phyloP scores from a whole-genome alignment of 2,113 vertebrate genomes.

The Phaethon lepturus region DNA sequence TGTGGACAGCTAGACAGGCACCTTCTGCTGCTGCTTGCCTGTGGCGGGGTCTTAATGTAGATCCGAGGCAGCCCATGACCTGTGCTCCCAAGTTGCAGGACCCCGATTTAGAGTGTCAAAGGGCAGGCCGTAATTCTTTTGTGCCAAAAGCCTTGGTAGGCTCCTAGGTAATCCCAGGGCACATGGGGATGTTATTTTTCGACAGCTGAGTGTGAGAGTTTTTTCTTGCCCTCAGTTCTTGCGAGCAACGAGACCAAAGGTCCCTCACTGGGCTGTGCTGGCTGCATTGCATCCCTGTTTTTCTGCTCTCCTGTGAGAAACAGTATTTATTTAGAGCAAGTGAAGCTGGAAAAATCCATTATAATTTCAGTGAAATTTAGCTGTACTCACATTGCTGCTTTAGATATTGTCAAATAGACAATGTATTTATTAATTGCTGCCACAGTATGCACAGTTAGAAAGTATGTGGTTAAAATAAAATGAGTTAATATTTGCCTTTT shows the following conservation, averaged over 20 bases:
- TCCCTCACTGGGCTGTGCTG: background rate
- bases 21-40: background rate
- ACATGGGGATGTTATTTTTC: background rate
- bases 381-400: fast-evolving
- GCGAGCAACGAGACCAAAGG: background rate
- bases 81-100: background rate
- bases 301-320: background rate
- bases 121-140: background rate
- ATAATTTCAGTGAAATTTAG: background rate
- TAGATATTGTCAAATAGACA: background rate
- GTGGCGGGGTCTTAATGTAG: background rate
- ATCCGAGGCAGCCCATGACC: background rate
- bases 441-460: background rate
- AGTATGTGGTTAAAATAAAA: background rate
- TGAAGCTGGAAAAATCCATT: background rate
- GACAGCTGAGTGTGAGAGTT: background rate
- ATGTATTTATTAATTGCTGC: background rate
- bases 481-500: background rate
- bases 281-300: background rate
- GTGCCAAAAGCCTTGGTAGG: background rate
- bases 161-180: background rate
- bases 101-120: background rate
- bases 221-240: background rate
- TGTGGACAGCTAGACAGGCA: background rate
- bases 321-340: background rate